Base-by-base conservation (phyloP, 1,140 invertebrate species). In the Phortica variegata region DNA sequence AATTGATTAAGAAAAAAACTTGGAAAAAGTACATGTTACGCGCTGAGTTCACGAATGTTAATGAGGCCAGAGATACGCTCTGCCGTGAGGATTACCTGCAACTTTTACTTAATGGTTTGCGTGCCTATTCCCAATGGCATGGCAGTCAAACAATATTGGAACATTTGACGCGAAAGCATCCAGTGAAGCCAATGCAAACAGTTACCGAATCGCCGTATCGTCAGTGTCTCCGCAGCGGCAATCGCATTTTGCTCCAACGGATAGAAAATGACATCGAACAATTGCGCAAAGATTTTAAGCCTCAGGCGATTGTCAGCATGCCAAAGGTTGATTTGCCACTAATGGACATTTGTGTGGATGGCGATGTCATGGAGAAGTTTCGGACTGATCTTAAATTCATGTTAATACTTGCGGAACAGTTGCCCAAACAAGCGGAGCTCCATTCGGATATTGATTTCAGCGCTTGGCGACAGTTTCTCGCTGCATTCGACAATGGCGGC, bases 301-400 rank as follows among this genome's bases (percentile, higher is more conserved):
- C 44, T 16, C 36, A 34, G 0, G 47, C 44, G 7, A 33, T 34
- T 20, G 39, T 54, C 13, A 29, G 34, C 9, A 44, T 37, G 17
- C 37, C 41, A 3, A 36, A 49, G 32, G 38, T 54, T 19, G 47
- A 49, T 49, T 37, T 49, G 13, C 37, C 42, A 20, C 34, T 42
- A 10, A 32, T 44, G n/a, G 47, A 54, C 36, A 54, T 54, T 13
- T 49, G 42, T 9, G 44, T 54, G 12, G 47, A 54, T 49, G 37
- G 45, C 10, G 42, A 43, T 21, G 36, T 49, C 15, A 32, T 43
- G 15, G 19, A 23, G 12, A 39, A 49, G 32, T 54, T 49, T 49
- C 47, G 52, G 4, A 45, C 15, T 9, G 52, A 54, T 49, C 45
- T 54, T 15, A 54, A 54, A 46, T 12, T 36, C 8, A 47, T 32